Conservation (phyloP, 1,140 invertebrate genomes). For the Dreissena rostriformis region DNA sequence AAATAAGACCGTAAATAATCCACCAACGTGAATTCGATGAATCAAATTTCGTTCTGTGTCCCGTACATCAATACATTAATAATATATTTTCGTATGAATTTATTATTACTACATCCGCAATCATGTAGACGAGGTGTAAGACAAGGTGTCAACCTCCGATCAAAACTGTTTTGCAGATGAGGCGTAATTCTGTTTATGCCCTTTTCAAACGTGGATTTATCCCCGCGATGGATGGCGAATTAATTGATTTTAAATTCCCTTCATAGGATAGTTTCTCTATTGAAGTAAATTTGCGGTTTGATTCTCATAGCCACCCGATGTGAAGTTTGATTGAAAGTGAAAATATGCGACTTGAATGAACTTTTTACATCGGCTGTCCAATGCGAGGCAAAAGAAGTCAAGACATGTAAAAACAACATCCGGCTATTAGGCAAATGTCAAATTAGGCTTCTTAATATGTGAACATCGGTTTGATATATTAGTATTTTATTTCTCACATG, state of each 20-base stretch:
- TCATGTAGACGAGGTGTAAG: not conserved
- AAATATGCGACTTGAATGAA: too few relatives aligned
- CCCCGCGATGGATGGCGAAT: conserved; percentile 6
- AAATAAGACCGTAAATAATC: too few relatives aligned
- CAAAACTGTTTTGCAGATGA: conserved; percentile 11
- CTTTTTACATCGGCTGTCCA: too few relatives aligned
- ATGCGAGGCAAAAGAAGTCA: too few relatives aligned
- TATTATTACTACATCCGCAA: not conserved
- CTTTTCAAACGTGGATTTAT: not conserved
- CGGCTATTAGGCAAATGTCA: too few relatives aligned
- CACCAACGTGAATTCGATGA: too few relatives aligned
- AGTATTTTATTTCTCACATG: too few relatives aligned
- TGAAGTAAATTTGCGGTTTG: conserved; percentile 2
- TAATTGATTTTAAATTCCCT: conserved; percentile 23
- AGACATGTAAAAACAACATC: too few relatives aligned
- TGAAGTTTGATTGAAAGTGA: too few relatives aligned
- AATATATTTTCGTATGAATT: not conserved
- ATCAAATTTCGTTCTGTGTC: not conserved
- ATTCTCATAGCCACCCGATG: not conserved
- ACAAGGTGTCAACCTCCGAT: not conserved
- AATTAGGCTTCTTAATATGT: too few relatives aligned
- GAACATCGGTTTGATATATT: too few relatives aligned
- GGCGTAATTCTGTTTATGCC: conserved; percentile 10
- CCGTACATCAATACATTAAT: not conserved
- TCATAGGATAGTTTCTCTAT: conserved; percentile 7